These are phyloP conservation scores for Fragum fragum DNA, from an alignment of 2,888 invertebrate species.

Conservation along the genomic window DNA sequence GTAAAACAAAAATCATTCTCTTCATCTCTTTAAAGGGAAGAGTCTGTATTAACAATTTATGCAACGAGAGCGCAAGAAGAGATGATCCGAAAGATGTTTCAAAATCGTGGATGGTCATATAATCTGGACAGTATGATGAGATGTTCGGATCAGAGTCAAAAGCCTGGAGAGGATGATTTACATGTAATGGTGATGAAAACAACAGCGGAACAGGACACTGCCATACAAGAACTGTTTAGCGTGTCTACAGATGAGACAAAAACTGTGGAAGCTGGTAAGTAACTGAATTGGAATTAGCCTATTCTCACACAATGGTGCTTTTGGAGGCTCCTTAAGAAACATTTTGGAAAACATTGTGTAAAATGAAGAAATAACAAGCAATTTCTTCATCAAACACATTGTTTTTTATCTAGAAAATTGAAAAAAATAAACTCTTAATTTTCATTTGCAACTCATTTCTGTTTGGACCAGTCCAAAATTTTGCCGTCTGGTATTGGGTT, in stretches of 20 bases:
- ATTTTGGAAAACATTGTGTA: too few relatives aligned
- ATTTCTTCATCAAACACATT: too few relatives aligned
- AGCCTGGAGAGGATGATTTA: background rate
- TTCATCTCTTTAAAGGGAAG: background rate
- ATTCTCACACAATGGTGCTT: too few relatives aligned
- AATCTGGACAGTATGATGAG: conserved; percentile 9
- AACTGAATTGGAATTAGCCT: too few relatives aligned
- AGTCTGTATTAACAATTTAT: conserved; percentile 13
- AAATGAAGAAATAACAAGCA: too few relatives aligned
- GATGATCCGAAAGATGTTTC: conserved; percentile 34
- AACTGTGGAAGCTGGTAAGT: background rate
- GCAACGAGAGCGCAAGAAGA: conserved; percentile 42
- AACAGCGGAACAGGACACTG: conserved; percentile 27
- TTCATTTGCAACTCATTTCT: too few relatives aligned
- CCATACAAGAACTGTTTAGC: conserved; percentile 14
- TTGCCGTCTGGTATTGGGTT: too few relatives aligned
- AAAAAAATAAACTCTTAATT: too few relatives aligned
- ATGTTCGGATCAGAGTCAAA: background rate
- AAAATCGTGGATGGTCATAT: conserved; percentile 39
- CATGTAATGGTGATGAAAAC: conserved; percentile 20
- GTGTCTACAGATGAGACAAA: background rate
- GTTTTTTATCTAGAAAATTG: too few relatives aligned
- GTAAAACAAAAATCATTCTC: too few relatives aligned
- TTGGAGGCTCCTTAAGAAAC: too few relatives aligned
- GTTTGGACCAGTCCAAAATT: too few relatives aligned